Conservation (phyloP, 1,140 invertebrate species). For the Lepidurus apus region DNA sequence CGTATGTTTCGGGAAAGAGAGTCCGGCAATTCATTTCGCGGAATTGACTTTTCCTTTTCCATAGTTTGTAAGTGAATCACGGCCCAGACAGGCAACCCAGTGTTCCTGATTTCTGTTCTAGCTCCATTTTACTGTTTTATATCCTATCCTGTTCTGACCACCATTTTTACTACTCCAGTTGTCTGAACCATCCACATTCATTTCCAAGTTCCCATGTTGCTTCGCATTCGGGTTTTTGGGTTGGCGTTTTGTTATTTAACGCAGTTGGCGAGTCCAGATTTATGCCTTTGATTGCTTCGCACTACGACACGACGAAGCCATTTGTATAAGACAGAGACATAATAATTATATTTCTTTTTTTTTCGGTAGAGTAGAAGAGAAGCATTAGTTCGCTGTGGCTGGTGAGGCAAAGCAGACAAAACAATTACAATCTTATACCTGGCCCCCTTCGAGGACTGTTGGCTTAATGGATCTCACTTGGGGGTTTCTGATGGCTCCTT, state of each 20-base stretch:
- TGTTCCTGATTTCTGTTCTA: too few relatives aligned
- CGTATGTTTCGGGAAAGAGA: not conserved
- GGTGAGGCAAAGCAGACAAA: not conserved
- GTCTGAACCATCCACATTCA: not conserved
- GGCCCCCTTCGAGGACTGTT: slow-evolving; percentile 3
- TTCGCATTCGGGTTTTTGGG: not conserved
- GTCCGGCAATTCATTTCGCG: not conserved
- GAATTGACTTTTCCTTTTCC: not conserved
- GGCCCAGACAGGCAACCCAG: too few relatives aligned
- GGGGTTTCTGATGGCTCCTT: not conserved
- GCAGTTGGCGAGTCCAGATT: not conserved
- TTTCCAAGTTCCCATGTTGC: not conserved
- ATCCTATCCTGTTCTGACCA: too few relatives aligned
- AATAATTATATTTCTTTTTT: not conserved
- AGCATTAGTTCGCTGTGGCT: slow-evolving; percentile 5
- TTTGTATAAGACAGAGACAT: not conserved
- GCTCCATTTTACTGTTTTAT: too few relatives aligned
- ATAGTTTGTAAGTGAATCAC: not conserved
- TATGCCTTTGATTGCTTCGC: not conserved
- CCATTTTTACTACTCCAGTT: too few relatives aligned
- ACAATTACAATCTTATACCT: not conserved
- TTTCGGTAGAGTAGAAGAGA: not conserved
- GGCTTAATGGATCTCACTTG: not conserved
- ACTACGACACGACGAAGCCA: not conserved
- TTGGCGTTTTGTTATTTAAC: too few relatives aligned